These are phyloP conservation scores for Tiphia femorata DNA, from an alignment of 2,888 invertebrate genomes.

Conservation along the genomic window DNA sequence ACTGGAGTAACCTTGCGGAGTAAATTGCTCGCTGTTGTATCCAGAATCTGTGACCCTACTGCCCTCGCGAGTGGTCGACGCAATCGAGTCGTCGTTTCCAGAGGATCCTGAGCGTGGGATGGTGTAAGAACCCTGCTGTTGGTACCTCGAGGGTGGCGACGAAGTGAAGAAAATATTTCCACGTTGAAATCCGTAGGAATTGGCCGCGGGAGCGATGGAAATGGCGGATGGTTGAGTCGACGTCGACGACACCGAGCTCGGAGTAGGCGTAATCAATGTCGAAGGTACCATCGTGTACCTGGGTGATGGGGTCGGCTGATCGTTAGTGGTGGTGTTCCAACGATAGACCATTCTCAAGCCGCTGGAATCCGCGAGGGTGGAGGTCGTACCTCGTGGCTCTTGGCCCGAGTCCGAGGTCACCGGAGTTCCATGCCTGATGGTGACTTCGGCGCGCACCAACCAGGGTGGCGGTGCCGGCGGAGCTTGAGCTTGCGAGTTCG, in stretches of 20 bases:
- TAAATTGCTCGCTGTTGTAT: slow-evolving; percentile 72
- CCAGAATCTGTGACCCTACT: slow-evolving; percentile 68
- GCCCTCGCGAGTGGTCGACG: slow-evolving; percentile 34
- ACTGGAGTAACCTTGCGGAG: slow-evolving; percentile 65
- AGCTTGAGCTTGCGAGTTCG: slow-evolving; percentile 15
- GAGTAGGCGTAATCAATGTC: too few species aligned
- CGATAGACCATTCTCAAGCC: slow-evolving; percentile 72
- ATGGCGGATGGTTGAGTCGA: slow-evolving; percentile 17
- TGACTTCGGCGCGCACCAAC: slow-evolving; percentile 79
- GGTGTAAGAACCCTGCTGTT: slow-evolving; percentile 51
- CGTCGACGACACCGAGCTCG: slow-evolving; percentile 10
- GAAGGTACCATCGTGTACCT: slow-evolving; percentile 8
- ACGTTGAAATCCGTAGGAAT: slow-evolving; percentile 69
- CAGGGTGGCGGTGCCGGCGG: slow-evolving; percentile 71
- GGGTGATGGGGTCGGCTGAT: slow-evolving; percentile 25
- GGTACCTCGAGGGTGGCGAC: slow-evolving; percentile 64
- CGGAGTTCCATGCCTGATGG: slow-evolving; percentile 72
- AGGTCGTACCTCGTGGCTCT: slow-evolving; percentile 55
- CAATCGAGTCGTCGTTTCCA: slow-evolving; percentile 32
- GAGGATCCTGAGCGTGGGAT: slow-evolving; percentile 50
- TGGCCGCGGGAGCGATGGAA: too few species aligned
- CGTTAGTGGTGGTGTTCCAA: slow-evolving; percentile 68
- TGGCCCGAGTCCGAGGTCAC: slow-evolving; percentile 54
- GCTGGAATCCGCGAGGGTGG: slow-evolving; percentile 65
- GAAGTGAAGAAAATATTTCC: slow-evolving; percentile 73